Percentiles rank a stretch among this genome's conserved stretches.
Evolutionary conservation across 2,888 invertebrate genomes (phyloP).

Genomic region (Leptodirus hochenwartii): DNA sequence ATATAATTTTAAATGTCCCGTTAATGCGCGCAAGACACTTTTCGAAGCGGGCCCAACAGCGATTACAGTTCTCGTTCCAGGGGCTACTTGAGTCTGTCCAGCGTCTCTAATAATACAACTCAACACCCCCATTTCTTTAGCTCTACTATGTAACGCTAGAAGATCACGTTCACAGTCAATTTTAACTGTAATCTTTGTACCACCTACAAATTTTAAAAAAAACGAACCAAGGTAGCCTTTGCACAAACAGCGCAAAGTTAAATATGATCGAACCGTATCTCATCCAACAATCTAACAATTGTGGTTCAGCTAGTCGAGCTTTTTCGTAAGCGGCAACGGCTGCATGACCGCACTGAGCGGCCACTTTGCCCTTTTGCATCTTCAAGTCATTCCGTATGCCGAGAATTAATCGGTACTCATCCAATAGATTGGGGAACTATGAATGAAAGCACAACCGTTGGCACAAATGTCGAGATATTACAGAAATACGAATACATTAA

Average conservation of each 20-base stretch:
- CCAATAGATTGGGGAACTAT: constrained; percentile 22
- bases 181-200: constrained; percentile 77
- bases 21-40: constrained; percentile 57
- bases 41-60: constrained; percentile 84
- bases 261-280: constrained; percentile 14
- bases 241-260: no score
- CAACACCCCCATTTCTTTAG: constrained; percentile 48
- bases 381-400: constrained; percentile 78
- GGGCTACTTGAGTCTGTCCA: constrained; percentile 81
- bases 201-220: constrained; percentile 29
- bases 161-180: constrained; percentile 60
- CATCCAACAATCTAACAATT: constrained; percentile 38
- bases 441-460: no score
- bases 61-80: constrained; percentile 76
- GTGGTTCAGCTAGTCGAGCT: constrained; percentile 40
- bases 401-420: constrained; percentile 64
- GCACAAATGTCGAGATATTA: no score
- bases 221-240: not conserved
- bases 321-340: constrained; percentile 72
- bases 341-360: constrained; percentile 90
- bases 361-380: constrained; percentile 92
- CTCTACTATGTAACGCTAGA: constrained; percentile 45
- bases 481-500: no score
- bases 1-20: constrained; percentile 74
- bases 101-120: constrained; percentile 72